Percentiles rank a stretch among this genome's conserved stretches.
phyloP scores from a whole-genome alignment of 1,140 invertebrate genomes.

The Elymnias hypermnestra region DNA sequence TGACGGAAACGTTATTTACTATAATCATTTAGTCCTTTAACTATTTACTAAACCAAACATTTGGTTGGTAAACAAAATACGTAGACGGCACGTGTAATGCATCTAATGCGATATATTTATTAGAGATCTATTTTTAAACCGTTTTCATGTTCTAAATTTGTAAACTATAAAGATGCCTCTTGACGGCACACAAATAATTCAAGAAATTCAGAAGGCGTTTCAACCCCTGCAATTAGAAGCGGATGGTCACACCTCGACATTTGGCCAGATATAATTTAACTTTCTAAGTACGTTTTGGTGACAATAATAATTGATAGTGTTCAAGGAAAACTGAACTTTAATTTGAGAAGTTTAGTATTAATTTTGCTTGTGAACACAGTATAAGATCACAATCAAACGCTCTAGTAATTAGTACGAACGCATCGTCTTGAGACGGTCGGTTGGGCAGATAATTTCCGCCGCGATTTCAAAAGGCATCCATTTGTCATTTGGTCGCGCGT shows the following conservation, averaged over 20 bases:
- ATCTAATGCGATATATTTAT: constrained; percentile 1
- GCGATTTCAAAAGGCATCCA: constrained; percentile 67
- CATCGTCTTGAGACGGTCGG: constrained; percentile 62
- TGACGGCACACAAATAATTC: constrained; percentile 52
- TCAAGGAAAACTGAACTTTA: constrained; percentile 30
- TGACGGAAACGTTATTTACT: too few species aligned
- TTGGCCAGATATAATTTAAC: constrained; percentile 67
- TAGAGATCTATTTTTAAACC: constrained; percentile 37
- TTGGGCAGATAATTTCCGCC: constrained; percentile 73
- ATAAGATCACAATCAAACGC: constrained; percentile 65
- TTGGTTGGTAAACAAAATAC: too few species aligned
- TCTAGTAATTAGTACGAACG: constrained; percentile 71
- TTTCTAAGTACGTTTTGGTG: constrained; percentile 69
- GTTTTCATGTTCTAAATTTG: constrained; percentile 43
- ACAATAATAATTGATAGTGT: constrained; percentile 50
- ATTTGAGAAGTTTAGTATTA: constrained; percentile 26
- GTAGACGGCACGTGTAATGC: background rate
- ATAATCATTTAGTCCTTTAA: too few species aligned
- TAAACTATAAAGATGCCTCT: constrained; percentile 45
- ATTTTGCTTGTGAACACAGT: constrained; percentile 20
- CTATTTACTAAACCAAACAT: too few species aligned
- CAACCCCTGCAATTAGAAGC: constrained; percentile 67
- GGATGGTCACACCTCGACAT: constrained; percentile 69
- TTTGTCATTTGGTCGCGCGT: constrained; percentile 70
- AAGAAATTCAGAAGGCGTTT: constrained; percentile 39